These are phyloP conservation scores for Prionailurus viverrinus DNA, from an alignment of 2,113 vertebrate species.

Conservation along the genomic window DNA sequence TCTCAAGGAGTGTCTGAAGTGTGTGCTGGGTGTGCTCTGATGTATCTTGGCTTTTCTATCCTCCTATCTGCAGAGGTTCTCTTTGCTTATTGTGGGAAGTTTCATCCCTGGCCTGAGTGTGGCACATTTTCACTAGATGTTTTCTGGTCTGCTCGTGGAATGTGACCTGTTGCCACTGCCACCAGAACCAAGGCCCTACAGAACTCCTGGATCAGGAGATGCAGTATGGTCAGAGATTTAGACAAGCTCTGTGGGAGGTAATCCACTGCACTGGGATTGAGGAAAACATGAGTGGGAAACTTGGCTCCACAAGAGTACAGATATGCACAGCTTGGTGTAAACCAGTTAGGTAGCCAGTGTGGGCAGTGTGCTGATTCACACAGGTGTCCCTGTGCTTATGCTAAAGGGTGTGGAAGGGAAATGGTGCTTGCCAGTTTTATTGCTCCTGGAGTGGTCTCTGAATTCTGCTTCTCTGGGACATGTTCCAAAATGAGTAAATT, in stretches of 20 bases:
- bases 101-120: background rate
- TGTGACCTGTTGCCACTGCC: background rate
- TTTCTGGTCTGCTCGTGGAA: background rate
- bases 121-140: background rate
- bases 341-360: background rate
- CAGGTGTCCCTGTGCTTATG: background rate
- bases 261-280: background rate
- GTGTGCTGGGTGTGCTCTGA: background rate
- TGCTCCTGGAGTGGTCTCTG: background rate
- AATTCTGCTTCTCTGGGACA: background rate
- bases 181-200: background rate
- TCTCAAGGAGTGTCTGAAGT: background rate
- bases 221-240: background rate
- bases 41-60: background rate
- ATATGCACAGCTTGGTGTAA: background rate
- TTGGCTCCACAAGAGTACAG: background rate
- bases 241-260: background rate
- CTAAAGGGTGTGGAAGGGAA: background rate
- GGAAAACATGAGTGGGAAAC: background rate
- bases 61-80: background rate
- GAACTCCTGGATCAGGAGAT: background rate
- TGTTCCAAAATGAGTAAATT: background rate
- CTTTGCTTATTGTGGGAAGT: background rate
- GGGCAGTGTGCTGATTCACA: background rate
- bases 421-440: background rate